Evolutionary conservation across 2,113 vertebrate genomes (phyloP).

Genomic region (Cathartes aura): DNA sequence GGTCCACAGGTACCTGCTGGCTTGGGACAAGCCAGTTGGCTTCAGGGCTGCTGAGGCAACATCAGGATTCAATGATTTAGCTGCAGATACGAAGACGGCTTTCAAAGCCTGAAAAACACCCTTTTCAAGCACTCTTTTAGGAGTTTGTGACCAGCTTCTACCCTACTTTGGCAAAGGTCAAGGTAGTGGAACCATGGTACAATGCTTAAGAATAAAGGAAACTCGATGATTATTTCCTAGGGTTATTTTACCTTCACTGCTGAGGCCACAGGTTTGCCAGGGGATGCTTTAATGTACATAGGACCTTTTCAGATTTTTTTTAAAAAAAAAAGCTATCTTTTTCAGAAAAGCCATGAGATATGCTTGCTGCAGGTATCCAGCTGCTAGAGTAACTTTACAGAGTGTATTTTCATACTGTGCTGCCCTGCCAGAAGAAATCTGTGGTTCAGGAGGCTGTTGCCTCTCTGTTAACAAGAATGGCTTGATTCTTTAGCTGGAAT

Average conservation of each 20-base stretch:
- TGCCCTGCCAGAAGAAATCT: not conserved
- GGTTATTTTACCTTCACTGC: not conserved
- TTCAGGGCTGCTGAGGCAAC: not conserved
- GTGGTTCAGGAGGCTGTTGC: not conserved
- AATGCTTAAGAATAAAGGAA: not conserved
- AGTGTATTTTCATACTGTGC: not conserved
- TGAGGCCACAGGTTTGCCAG: not conserved
- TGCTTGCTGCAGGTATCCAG: not conserved
- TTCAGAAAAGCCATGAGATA: not conserved
- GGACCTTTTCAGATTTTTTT: not conserved
- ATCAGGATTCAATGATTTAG: not conserved
- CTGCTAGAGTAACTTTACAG: too few species aligned
- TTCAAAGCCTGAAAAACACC: not conserved
- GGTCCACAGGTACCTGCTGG: too few species aligned
- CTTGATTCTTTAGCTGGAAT: not conserved
- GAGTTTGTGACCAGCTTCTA: not conserved
- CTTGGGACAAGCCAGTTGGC: fast-evolving
- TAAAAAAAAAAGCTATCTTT: not conserved
- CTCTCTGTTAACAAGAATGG: not conserved
- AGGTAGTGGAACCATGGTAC: not conserved
- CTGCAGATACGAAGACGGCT: not conserved
- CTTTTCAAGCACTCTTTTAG: not conserved
- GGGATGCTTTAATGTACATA: not conserved
- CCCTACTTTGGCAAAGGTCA: not conserved
- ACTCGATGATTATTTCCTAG: not conserved